A percentile compares a stretch with the other conserved stretches of the same genome.
Evolutionary conservation across 1,140 invertebrate species (phyloP).

Genomic region (Ectropis grisescens): DNA sequence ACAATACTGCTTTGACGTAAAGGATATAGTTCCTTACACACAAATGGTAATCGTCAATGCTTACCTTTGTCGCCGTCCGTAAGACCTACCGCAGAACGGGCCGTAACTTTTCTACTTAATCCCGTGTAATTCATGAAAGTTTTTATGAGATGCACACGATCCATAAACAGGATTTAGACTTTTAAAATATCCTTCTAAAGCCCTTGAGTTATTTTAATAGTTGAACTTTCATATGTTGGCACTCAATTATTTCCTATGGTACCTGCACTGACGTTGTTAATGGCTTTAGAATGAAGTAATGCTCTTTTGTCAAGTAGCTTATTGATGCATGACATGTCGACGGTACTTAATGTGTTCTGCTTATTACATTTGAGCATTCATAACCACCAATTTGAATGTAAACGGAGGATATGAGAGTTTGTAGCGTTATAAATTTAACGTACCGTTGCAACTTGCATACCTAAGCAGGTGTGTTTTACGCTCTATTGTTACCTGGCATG

Average conservation of each 20-base stretch:
- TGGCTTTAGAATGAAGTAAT: not conserved
- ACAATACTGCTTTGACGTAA: conserved; percentile 7
- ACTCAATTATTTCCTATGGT: not conserved
- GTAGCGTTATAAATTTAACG: not conserved
- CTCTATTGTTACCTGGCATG: conserved; percentile 25
- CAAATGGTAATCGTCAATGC: too few relatives aligned
- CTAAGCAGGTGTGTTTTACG: conserved; percentile 9
- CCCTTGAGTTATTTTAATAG: conserved; percentile 16
- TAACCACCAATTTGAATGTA: not conserved
- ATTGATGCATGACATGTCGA: not conserved
- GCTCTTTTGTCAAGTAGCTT: not conserved
- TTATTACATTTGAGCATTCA: not conserved
- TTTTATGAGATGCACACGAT: conserved; percentile 34
- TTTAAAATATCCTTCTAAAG: conserved; percentile 16
- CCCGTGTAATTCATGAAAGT: conserved; percentile 42
- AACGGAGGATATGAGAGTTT: not conserved
- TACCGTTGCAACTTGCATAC: not conserved
- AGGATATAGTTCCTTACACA: too few relatives aligned
- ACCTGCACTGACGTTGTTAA: not conserved
- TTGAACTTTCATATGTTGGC: conserved; percentile 4
- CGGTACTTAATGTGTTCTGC: not conserved
- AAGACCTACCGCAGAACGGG: conserved; percentile 58
- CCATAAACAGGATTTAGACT: conserved; percentile 17
- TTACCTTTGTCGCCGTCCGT: conserved; percentile 9
- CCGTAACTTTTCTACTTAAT: conserved; percentile 47